Evolutionary conservation across 2,797 vertebrate species (phyloP), one percentile per base, ranked within the genome.

Genomic region (Pelochelys cantorii): DNA sequence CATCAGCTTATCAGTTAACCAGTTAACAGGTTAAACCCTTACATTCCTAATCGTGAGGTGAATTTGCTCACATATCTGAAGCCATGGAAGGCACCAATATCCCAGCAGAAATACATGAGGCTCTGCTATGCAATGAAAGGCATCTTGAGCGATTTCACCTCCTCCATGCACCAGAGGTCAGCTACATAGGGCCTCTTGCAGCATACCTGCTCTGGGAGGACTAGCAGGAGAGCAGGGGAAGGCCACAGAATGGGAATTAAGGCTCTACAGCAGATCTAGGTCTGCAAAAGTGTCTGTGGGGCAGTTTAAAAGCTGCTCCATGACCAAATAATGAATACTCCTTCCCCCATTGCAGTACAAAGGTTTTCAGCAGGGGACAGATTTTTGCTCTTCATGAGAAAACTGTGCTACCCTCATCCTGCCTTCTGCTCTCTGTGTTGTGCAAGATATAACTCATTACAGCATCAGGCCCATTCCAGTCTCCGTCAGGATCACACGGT

Each of bases 61-160:
- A 48, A 34, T 87, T 75, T 75, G 85, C n/a, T 75, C 29, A 0
- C 77, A 68, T 84, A 18, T 25, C 1, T 79, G 27, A 79, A 79
- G 77, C 52, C 54, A 18, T 79, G 29, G 15, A 54, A 52, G 29
- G 52, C 52, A 75, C 88, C 60, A 7, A 11, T 23, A 31, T 82
- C 10, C 79, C 78, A 34, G 65, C 17, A 68, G 42, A 84, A 55
- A 68, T 34, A 15, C 11, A 60, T 0, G 25, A n/a, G 15, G 71
- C 92, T 85, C 57, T 0, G 0, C 42, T 93, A 62, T 34, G 82
- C 37, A 34, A 54, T 65, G 13, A n/a, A 17, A 65, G 62, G 31
- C 29, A 65, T 7, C 29, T n/a, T 65, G 31, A 65, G 62, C 14
- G 14, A 31, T 65, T 65, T 15, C 31, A 65, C 62, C 62, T 29